phyloP scores from a whole-genome alignment of 2,888 invertebrate genomes.

The Caenorhabditis sp. region DNA sequence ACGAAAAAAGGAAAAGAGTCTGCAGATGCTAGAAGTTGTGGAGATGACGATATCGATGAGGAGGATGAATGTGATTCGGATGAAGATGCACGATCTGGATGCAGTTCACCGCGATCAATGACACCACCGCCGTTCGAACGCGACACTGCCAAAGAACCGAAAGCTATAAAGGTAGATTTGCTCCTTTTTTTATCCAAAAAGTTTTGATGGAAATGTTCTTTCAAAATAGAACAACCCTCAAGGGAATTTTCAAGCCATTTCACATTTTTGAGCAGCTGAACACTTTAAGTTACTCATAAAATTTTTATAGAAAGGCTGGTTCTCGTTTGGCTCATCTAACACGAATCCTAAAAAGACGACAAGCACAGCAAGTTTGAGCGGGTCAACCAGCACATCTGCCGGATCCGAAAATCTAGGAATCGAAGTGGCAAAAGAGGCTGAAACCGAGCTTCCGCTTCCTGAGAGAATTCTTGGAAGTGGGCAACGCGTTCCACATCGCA shows the following conservation, averaged over 20 bases:
- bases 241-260: too few relatives aligned
- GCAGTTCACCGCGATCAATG: conserved; percentile 60
- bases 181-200: too few relatives aligned
- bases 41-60: conserved; percentile 56
- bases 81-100: conserved; percentile 51
- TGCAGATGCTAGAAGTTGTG: conserved; percentile 36
- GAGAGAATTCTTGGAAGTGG: conserved; percentile 44
- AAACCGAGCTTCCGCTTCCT: conserved; percentile 44
- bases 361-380: conserved; percentile 21
- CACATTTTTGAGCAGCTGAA: too few relatives aligned
- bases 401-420: conserved; percentile 28
- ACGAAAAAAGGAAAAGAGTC: conserved; percentile 41
- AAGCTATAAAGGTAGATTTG: conserved; percentile 23
- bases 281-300: too few relatives aligned
- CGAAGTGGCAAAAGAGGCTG: conserved; percentile 49
- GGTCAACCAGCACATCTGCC: background rate
- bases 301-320: conserved; percentile 41
- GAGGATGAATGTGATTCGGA: conserved; percentile 64
- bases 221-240: too few relatives aligned
- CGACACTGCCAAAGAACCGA: conserved; percentile 27
- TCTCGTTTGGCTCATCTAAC: conserved; percentile 39
- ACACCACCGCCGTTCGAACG: conserved; percentile 51
- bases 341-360: conserved; percentile 31
- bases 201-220: background rate
- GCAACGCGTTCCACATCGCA: conserved; percentile 36